A percentile compares a stretch with the other conserved stretches of the same genome.
Conservation (phyloP, 2,888 invertebrate genomes). For the Neoitamus cyanurus region DNA sequence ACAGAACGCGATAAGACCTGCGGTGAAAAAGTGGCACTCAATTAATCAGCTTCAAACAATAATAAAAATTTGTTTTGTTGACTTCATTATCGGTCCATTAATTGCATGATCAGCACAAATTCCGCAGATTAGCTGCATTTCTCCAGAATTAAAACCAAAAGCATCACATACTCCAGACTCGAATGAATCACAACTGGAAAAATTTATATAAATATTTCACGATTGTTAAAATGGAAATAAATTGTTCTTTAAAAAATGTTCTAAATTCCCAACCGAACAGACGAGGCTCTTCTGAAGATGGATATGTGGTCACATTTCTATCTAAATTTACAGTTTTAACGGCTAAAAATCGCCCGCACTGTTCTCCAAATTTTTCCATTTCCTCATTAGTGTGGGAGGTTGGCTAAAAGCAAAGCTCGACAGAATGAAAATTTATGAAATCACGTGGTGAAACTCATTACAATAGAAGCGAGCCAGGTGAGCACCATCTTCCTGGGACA, state of each 20-base stretch:
- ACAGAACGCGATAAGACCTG: background rate
- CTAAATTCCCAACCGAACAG: background rate
- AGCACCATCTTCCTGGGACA: background rate
- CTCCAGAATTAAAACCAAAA: background rate
- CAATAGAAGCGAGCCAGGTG: background rate
- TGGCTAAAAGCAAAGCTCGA: background rate
- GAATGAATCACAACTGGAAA: background rate
- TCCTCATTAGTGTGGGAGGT: background rate
- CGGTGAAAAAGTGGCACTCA: background rate
- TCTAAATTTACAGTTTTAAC: background rate
- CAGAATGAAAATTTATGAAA: slow-evolving; percentile 9
- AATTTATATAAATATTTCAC: background rate
- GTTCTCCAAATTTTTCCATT: background rate
- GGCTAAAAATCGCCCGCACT: background rate
- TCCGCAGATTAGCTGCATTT: background rate
- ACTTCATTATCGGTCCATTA: background rate
- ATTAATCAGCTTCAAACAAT: background rate
- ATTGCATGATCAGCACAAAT: background rate
- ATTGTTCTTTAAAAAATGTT: background rate
- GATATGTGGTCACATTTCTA: background rate
- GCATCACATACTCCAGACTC: background rate
- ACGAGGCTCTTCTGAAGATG: background rate
- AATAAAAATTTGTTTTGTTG: background rate
- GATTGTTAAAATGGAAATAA: background rate
- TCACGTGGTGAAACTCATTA: background rate